phyloP scores from a whole-genome alignment of 2,113 vertebrate species.

The Microtus pennsylvanicus region DNA sequence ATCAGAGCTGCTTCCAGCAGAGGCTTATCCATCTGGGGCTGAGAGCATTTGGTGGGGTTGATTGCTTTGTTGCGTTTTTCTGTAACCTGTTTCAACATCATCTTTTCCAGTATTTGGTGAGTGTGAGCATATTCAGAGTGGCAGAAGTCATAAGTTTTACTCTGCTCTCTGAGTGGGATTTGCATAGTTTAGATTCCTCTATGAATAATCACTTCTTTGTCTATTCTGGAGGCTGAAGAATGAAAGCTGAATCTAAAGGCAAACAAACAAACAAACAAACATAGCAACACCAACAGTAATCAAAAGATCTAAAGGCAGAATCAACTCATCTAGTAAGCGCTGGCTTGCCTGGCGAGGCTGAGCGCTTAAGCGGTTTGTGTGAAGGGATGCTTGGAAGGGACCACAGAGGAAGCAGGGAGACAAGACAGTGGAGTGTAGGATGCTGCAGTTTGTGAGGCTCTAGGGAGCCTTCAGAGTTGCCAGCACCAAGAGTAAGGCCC shows the following conservation, averaged over 20 bases:
- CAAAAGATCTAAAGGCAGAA: background rate
- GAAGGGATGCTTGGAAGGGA: background rate
- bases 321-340: background rate
- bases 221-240: constrained; percentile 10
- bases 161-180: constrained; percentile 1
- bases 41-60: background rate
- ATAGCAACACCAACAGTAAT: background rate
- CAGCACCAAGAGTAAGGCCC: background rate
- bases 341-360: background rate
- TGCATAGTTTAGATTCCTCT: background rate
- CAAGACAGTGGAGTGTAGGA: background rate
- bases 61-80: background rate
- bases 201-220: constrained; percentile 38
- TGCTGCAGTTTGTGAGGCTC: background rate
- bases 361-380: background rate
- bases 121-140: constrained; percentile 40
- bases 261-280: background rate
- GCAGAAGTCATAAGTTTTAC: constrained; percentile 44
- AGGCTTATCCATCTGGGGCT: background rate
- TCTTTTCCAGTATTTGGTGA: constrained; percentile 34
- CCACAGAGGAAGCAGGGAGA: background rate
- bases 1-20: background rate
- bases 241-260: background rate
- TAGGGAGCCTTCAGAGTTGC: background rate
- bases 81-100: constrained; percentile 48